Evolutionary conservation across 2,797 vertebrate genomes (phyloP).

Genomic region (Champsocephalus esox): DNA sequence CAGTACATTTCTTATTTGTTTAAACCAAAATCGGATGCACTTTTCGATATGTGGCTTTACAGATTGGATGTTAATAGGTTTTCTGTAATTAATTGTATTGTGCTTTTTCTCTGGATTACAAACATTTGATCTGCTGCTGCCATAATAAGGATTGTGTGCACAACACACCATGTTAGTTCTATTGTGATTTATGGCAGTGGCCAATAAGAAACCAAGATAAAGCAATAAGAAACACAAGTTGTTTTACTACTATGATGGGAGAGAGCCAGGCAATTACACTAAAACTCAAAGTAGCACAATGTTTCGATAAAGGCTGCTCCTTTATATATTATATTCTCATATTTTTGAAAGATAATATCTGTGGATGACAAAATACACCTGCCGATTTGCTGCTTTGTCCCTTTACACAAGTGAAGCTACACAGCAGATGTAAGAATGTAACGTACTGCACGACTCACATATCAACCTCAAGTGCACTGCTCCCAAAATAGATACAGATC

Average conservation of each 20-base stretch:
- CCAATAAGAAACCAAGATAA: neutral
- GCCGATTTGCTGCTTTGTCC: neutral
- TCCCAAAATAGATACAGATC: slow-evolving; percentile 62
- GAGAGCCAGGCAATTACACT: neutral
- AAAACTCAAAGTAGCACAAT: neutral
- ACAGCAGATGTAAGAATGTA: slow-evolving; percentile 21
- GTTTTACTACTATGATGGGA: neutral
- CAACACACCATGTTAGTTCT: neutral
- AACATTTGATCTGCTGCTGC: neutral
- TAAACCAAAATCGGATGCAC: neutral
- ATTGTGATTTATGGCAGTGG: slow-evolving; percentile 16
- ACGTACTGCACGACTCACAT: slow-evolving; percentile 49
- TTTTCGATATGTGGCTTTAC: neutral
- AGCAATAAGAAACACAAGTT: neutral
- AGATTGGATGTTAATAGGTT: neutral
- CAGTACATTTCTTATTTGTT: neutral
- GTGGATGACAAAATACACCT: neutral
- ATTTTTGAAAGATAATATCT: neutral
- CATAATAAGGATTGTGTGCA: neutral
- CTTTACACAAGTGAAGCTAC: slow-evolving; percentile 9
- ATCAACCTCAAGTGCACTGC: slow-evolving; percentile 55
- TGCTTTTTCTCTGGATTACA: neutral
- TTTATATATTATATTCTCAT: neutral
- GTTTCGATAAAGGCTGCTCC: neutral
- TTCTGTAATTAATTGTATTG: neutral